Conservation (phyloP, 2,888 invertebrate genomes). For the Cryptus armator region DNA sequence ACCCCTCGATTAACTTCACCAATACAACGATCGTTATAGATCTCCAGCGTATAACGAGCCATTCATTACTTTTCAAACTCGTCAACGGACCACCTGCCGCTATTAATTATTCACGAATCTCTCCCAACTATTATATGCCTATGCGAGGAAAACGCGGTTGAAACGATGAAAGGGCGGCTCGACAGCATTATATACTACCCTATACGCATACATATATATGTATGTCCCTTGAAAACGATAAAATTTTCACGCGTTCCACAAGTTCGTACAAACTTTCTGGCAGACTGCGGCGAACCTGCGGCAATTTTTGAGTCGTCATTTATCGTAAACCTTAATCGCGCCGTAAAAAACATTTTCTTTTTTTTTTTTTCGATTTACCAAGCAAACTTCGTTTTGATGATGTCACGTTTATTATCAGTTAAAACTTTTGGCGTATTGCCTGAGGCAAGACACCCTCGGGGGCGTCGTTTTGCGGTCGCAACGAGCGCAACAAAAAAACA, state of each 20-base stretch:
- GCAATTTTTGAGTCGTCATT: slow-evolving; percentile 23
- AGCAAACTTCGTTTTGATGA: slow-evolving; percentile 26
- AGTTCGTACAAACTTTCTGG: slow-evolving; percentile 9
- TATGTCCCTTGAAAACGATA: neutral
- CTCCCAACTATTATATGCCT: slow-evolving; percentile 31
- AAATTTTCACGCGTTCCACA: neutral
- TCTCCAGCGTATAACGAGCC: slow-evolving; percentile 58
- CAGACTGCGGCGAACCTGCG: neutral
- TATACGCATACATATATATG: neutral
- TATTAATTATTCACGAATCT: slow-evolving; percentile 57
- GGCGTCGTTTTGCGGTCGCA: slow-evolving; percentile 57
- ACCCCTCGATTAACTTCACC: slow-evolving; percentile 52
- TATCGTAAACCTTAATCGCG: neutral
- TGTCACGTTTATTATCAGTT: slow-evolving; percentile 39
- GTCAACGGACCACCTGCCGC: slow-evolving; percentile 12
- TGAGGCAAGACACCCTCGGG: slow-evolving; percentile 60
- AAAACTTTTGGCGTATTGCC: slow-evolving; percentile 34
- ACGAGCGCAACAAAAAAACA: slow-evolving; percentile 32
- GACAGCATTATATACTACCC: neutral
- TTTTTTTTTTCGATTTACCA: neutral
- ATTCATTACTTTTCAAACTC: slow-evolving; percentile 60
- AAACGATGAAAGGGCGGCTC: neutral
- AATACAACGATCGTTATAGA: slow-evolving; percentile 49
- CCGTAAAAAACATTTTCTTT: slow-evolving; percentile 1
- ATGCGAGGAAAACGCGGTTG: neutral